Evolutionary conservation across 2,797 vertebrate species (phyloP).

Genomic region (Rhinichthys osculus): DNA sequence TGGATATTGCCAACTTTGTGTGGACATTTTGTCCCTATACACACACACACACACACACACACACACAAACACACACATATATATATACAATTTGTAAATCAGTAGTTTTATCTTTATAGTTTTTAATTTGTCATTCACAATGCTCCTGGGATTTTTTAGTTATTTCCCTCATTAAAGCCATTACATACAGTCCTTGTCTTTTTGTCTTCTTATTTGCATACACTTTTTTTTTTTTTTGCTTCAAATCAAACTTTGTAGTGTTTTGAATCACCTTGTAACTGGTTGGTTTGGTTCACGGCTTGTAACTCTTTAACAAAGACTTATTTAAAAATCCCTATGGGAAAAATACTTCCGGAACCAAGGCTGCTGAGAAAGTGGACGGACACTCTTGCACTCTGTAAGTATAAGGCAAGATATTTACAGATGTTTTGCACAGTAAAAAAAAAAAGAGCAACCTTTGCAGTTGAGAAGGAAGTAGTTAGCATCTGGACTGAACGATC

Average conservation of each 20-base stretch:
- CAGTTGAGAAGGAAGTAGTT: constrained; percentile 90
- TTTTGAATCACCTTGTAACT: not conserved
- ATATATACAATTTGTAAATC: not conserved
- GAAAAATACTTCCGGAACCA: not conserved
- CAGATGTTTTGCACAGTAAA: not conserved
- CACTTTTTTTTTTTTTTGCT: no score
- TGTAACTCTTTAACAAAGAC: not conserved
- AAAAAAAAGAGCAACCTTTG: constrained; percentile 81
- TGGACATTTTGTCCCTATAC: no score
- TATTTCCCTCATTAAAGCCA: not conserved
- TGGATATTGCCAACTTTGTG: no score
- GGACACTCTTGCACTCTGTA: not conserved
- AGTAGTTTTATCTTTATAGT: not conserved
- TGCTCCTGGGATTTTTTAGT: not conserved
- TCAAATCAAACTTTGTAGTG: not conserved
- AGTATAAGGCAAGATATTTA: not conserved
- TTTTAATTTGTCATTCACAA: not conserved
- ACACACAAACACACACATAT: no score
- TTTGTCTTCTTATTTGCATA: no score
- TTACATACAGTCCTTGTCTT: not conserved
- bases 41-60: no score
- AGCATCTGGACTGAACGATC: constrained; percentile 87
- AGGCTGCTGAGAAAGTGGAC: not conserved
- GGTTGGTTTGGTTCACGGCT: not conserved
- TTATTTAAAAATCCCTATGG: not conserved